Evolutionary conservation across 92 coral and sea anemone species (phyloP).

Genomic region (Diadumene lineata): DNA sequence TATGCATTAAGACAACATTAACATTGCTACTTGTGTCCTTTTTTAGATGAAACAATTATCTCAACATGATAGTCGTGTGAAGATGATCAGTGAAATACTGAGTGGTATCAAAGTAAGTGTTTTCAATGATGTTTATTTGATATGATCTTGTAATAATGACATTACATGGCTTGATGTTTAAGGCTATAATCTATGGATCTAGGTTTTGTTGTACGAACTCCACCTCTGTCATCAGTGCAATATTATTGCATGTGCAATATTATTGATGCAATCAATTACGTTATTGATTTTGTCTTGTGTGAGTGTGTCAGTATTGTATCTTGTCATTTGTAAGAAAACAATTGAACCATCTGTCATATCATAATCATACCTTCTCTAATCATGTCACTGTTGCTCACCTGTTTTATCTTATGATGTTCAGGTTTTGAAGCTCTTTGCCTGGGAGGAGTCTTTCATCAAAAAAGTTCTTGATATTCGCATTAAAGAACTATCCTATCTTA

Average conservation of each 20-base stretch:
- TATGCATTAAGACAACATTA: background rate
- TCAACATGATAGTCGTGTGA: conserved; percentile 70
- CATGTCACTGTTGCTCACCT: too few species aligned
- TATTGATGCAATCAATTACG: too few species aligned
- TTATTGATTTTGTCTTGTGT: too few species aligned
- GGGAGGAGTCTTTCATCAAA: conserved; percentile 89
- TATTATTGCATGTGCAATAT: too few species aligned
- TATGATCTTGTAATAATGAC: background rate
- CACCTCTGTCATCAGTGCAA: too few species aligned
- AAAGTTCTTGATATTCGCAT: conserved; percentile 69
- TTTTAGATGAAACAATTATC: conserved; percentile 48
- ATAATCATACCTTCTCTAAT: too few species aligned
- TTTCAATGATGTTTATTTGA: background rate
- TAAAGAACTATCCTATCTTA: conserved; percentile 65
- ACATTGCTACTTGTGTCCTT: background rate
- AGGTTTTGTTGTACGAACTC: too few species aligned
- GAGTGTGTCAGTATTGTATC: too few species aligned
- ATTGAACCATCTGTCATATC: too few species aligned
- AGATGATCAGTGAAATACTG: conserved; percentile 77
- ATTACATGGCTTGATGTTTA: background rate
- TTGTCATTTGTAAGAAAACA: too few species aligned
- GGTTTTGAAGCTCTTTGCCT: conserved; percentile 92
- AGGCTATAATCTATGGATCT: too few species aligned
- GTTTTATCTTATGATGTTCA: too few species aligned
- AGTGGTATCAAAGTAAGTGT: conserved; percentile 86